phyloP scores from a whole-genome alignment of 2,113 vertebrate genomes.

The Xyliphius kryptos region DNA sequence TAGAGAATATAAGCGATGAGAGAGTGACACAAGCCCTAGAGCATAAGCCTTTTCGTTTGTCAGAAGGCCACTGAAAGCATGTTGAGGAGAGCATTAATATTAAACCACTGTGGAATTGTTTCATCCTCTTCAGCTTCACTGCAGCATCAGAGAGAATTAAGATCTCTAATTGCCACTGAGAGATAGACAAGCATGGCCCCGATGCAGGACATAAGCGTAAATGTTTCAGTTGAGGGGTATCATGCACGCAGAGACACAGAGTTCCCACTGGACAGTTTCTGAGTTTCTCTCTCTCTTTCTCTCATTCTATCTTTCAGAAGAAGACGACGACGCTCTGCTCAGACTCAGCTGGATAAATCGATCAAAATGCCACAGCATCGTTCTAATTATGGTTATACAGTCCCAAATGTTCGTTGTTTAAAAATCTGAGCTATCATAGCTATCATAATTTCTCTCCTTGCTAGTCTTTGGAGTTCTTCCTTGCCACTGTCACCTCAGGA shows the following conservation, averaged over 20 bases:
- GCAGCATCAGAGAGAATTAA: constrained; percentile 35
- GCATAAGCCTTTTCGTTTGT: constrained; percentile 14
- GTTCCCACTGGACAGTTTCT: no score
- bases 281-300: no score
- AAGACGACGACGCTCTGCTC: constrained; percentile 7
- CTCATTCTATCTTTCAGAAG: no score
- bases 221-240: constrained; percentile 4
- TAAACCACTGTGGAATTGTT: constrained; percentile 17
- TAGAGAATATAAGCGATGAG: not conserved
- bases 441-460: not conserved
- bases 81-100: constrained; percentile 1
- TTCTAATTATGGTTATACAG: not conserved
- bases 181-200: constrained; percentile 4
- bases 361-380: constrained; percentile 30
- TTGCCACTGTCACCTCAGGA: not conserved
- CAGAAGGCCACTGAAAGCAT: constrained; percentile 13
- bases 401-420: not conserved
- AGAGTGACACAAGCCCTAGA: not conserved
- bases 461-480: not conserved
- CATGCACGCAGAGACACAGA: not conserved
- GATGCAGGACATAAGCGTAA: constrained; percentile 5
- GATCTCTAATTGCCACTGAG: constrained; percentile 37
- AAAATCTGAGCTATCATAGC: not conserved
- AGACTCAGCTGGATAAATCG: constrained; percentile 36
- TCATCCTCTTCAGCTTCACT: constrained; percentile 8